phyloP scores from a whole-genome alignment of 2,113 vertebrate genomes.

The Corynorhinus townsendii region DNA sequence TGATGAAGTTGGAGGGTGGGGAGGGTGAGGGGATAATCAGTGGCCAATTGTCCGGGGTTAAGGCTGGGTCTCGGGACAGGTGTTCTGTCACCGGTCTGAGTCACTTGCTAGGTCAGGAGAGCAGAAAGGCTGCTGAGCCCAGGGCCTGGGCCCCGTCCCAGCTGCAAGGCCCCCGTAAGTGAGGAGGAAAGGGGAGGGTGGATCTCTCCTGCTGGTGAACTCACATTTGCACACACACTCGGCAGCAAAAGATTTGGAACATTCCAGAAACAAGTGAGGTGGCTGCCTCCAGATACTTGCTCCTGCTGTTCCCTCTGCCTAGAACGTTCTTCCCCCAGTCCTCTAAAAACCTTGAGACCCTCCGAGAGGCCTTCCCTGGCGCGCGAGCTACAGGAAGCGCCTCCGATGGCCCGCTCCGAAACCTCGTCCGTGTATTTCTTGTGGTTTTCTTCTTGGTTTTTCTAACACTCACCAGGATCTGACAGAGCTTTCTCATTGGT shows the following conservation, averaged over 20 bases:
- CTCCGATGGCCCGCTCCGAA: rapidly evolving
- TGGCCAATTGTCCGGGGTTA: neutral
- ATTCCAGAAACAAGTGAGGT: neutral
- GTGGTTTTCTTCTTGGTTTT: neutral
- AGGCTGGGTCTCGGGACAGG: neutral
- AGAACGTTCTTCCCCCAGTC: neutral
- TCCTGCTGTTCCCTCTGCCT: neutral
- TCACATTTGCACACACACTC: neutral
- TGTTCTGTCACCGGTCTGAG: neutral
- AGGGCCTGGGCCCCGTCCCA: neutral
- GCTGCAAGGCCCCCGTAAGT: neutral
- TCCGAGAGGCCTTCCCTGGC: neutral
- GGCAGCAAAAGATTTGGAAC: neutral
- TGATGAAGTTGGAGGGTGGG: too few species aligned
- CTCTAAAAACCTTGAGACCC: neutral
- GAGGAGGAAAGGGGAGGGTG: neutral
- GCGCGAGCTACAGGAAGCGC: rapidly evolving
- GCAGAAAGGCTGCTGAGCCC: neutral
- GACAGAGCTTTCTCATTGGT: neutral
- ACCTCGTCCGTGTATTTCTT: neutral
- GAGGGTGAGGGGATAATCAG: neutral
- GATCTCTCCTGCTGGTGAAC: neutral
- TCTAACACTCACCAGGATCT: neutral
- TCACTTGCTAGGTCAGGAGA: neutral
- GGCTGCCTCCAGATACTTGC: neutral